Conservation (phyloP, 2,888 invertebrate species). For the Hypena proboscidalis region DNA sequence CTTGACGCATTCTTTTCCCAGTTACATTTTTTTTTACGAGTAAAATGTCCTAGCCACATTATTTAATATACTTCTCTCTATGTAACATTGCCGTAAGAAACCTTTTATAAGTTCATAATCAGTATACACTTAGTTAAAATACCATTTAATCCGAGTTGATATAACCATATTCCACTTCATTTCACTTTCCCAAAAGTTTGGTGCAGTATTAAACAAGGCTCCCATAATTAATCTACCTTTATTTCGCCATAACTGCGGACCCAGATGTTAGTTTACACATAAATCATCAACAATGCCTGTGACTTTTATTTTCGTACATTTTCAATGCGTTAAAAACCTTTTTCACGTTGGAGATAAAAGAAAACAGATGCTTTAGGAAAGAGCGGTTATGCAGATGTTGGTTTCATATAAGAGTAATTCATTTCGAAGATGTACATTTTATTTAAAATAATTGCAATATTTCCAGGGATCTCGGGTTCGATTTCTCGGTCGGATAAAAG, state of each 20-base stretch:
- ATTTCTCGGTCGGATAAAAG: no score
- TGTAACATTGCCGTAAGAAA: no score
- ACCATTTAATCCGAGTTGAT: no score
- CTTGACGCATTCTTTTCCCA: no score
- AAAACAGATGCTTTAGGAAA: slow-evolving; percentile 13
- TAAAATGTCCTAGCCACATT: no score
- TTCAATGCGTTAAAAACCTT: slow-evolving; percentile 14
- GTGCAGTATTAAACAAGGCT: not conserved
- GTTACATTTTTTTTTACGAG: no score
- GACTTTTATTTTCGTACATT: slow-evolving; percentile 20
- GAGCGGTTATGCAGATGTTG: slow-evolving; percentile 5
- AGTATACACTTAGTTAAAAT: no score
- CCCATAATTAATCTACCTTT: slow-evolving; percentile 19
- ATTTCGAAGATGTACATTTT: no score
- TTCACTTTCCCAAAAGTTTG: not conserved
- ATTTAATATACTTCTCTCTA: no score
- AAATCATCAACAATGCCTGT: slow-evolving; percentile 24
- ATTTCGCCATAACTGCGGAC: slow-evolving; percentile 10
- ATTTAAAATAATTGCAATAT: no score
- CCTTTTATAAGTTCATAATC: no score
- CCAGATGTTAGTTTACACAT: slow-evolving; percentile 25
- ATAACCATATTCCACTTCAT: not conserved
- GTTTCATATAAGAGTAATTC: not conserved
- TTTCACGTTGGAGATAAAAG: slow-evolving; percentile 8
- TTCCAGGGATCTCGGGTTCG: no score